Evolutionary conservation across 2,888 invertebrate genomes (phyloP), one percentile per base, ranked within the genome.

Genomic region (Catocala fraxini): DNA sequence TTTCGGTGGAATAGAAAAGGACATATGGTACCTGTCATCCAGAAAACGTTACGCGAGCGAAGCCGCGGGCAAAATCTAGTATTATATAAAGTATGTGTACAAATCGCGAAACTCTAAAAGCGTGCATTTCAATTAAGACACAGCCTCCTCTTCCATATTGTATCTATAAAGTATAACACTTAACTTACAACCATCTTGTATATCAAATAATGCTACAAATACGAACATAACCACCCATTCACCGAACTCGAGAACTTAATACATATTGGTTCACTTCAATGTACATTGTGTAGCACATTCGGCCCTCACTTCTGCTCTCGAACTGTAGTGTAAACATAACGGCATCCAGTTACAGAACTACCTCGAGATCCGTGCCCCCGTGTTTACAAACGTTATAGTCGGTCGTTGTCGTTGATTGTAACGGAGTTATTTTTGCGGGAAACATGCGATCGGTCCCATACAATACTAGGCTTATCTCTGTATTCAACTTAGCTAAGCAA

Each of bases 331-430:
- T 56, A 72, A 66, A 73, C 45, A 67, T 34, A 34, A 35, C 53
- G 51, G 61, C 62, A 60, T 73, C 59, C 6, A 56, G 53, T 70
- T 70, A 60, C 67, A 54, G n/a, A 39, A 51, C 34, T 59, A 62
- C 64, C 64, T 45, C 25, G 39, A 12, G 48, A 39, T 41, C 25
- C 51, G 45, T 34, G 46, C 9, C 34, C n/a, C 46, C 12, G 4
- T 71, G 60, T 71, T 73, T 69, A 43, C 57, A 12, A 43, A 59
- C 39, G 35, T 41, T 57, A 49, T 59, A 45, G 52, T 10, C 42
- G 34, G 46, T 33, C 41, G n/a, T 34, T 25, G 48, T 56, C 11
- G 48, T 43, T 59, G 53, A 68, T 63, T 56, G 56, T 51, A 25
- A 55, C 39, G 25, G 11, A 51, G 41, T 49, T 62, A 57, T 43